Evolutionary conservation across 1,140 invertebrate genomes (phyloP).

Genomic region (Caenorhabditis briggsae): DNA sequence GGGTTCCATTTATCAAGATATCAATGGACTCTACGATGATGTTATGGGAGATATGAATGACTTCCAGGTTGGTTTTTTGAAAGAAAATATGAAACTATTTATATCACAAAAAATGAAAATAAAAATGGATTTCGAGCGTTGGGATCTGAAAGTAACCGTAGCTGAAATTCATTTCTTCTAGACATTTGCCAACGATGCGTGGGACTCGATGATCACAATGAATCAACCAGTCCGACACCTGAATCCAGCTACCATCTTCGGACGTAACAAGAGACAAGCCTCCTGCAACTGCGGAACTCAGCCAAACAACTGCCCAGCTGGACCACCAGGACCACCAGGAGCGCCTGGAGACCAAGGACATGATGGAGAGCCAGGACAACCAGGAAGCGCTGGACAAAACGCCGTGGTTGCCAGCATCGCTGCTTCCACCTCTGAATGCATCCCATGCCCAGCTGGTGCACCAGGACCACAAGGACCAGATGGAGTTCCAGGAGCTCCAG

Average conservation of each 20-base stretch:
- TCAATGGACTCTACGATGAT: slow-evolving; percentile 61
- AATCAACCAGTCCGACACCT: slow-evolving; percentile 17
- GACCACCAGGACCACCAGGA: slow-evolving; percentile 65
- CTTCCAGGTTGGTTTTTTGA: slow-evolving; percentile 55
- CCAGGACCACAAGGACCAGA: slow-evolving; percentile 61
- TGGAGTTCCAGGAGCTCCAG: slow-evolving; percentile 55
- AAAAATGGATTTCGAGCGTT: no score
- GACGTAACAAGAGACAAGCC: slow-evolving; percentile 65
- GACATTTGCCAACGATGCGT: slow-evolving; percentile 64
- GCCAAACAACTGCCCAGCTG: slow-evolving; percentile 59
- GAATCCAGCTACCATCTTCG: not conserved
- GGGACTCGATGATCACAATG: slow-evolving; percentile 58
- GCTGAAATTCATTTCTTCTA: not conserved
- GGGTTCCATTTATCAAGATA: slow-evolving; percentile 62
- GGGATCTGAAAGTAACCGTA: no score
- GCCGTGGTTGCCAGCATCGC: slow-evolving; percentile 2
- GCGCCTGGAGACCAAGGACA: slow-evolving; percentile 54
- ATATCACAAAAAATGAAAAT: not conserved
- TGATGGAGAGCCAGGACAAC: slow-evolving; percentile 58
- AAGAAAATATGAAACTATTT: no score
- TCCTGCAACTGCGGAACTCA: slow-evolving; percentile 58
- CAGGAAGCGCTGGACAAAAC: slow-evolving; percentile 53
- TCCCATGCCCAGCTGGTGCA: slow-evolving; percentile 62
- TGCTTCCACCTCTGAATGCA: slow-evolving; percentile 48
- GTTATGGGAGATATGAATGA: slow-evolving; percentile 63